Evolutionary conservation across 2,797 vertebrate species (phyloP), one percentile per base, ranked within the genome.

Genomic region (Cetoscarus ocellatus): DNA sequence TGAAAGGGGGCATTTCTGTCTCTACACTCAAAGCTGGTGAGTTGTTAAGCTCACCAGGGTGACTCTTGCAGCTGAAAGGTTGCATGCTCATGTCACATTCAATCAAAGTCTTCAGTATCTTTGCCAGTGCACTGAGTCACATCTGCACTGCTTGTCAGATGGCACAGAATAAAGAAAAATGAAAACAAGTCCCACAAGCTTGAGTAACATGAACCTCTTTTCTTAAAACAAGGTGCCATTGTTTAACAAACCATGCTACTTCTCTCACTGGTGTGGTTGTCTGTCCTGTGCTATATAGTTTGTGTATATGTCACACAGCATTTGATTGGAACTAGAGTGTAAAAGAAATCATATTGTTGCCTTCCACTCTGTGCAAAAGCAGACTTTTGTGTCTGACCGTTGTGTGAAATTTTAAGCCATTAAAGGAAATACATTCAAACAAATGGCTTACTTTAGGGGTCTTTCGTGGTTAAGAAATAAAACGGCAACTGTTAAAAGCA

Each of bases 81-180:
- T 80, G 70, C 79, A 74, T 86, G 87, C 80, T 88, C 78, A 67
- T 73, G 86, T 84, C 87, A 82, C 82, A 68, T 71, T 60, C 52
- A 75, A 81, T 87, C 64, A 67, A 11, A 54, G 71, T 17, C 49
- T 44, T 64, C 67, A 61, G 49, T 43, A 51, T 79, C 70, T 75
- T 49, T 27, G n/a, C 51, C 68, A 10, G 49, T 55, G 59, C 70
- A 57, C 58, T 1, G 1, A 38, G 49, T 74, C 56, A 72, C 63
- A 70, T 79, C 64, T 78, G 68, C 67, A 17, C 10, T 18, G 57
- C 73, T 53, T 49, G 47, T 56, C 35, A 56, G 53, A 48, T 57
- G 61, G 34, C 39, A 39, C 38, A 39, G 9, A 10, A 39, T 3
- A 49, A 49, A 49, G 1, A 18, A 34, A 12, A 34, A 50, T 10